Conservation (phyloP, 2,113 vertebrate genomes). For the Onychostruthus taczanowskii region DNA sequence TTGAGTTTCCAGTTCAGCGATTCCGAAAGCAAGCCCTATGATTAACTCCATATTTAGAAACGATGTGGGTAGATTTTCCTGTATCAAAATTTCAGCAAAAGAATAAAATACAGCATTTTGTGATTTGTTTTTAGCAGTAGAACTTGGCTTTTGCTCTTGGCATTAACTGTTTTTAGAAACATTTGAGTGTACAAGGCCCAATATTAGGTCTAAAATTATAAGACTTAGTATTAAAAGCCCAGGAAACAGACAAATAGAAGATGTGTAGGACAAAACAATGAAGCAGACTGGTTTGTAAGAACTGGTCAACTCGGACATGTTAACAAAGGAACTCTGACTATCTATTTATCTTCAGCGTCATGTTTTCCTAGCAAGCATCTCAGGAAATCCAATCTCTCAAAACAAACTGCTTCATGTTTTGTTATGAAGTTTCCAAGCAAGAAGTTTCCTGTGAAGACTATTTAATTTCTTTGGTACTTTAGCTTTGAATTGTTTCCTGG, state of each 20-base stretch:
- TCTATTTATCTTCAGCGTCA: not conserved
- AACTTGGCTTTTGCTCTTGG: not conserved
- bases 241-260: not conserved
- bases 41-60: conserved; percentile 69
- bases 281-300: not conserved
- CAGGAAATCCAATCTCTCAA: not conserved
- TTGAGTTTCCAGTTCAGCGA: conserved; percentile 9
- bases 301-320: not conserved
- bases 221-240: not conserved
- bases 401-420: not conserved
- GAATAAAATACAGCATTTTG: not conserved
- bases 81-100: conserved; percentile 39
- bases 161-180: not conserved
- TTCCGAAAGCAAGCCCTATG: conserved; percentile 57
- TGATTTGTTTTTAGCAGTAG: not conserved
- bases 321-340: not conserved
- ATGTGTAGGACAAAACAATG: not conserved
- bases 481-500: not conserved
- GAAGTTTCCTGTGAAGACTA: not conserved
- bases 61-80: conserved; percentile 48
- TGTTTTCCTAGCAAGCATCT: not conserved
- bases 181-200: not conserved
- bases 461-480: not conserved
- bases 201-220: not conserved
- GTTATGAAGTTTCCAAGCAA: not conserved